phyloP scores from a whole-genome alignment of 1,140 invertebrate species.

The Cotesia chilonis region DNA sequence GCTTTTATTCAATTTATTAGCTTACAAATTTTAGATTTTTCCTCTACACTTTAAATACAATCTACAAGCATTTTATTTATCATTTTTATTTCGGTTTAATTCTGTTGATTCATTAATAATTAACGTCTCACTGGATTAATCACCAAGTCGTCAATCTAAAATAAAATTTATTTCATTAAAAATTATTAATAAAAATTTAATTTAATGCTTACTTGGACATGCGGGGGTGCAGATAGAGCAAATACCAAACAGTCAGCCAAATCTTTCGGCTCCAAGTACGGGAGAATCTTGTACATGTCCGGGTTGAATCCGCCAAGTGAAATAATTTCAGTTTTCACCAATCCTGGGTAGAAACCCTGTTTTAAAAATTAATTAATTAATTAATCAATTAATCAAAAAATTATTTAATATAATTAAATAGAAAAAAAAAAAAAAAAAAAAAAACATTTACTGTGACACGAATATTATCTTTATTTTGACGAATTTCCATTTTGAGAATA shows the following conservation, averaged over 20 bases:
- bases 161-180: background rate
- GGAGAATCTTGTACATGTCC: background rate
- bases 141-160: no score
- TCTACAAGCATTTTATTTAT: no score
- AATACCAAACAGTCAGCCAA: constrained; percentile 71
- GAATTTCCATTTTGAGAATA: constrained; percentile 71
- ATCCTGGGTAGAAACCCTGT: background rate
- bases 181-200: constrained; percentile 18
- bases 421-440: no score
- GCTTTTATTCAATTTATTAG: no score
- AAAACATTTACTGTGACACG: constrained; percentile 68
- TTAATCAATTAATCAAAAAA: background rate
- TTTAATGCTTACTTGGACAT: constrained; percentile 69
- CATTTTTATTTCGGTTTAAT: no score
- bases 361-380: no score
- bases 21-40: no score
- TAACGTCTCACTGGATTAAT: no score
- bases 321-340: background rate
- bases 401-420: no score
- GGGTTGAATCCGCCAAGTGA: background rate
- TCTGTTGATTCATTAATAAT: no score
- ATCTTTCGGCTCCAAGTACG: constrained; percentile 49
- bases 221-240: constrained; percentile 68
- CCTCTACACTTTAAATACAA: no score
- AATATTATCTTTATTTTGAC: constrained; percentile 66